Evolutionary conservation across 2,888 invertebrate genomes (phyloP), one percentile per base, ranked within the genome.

Genomic region (Sminthurides aquaticus): DNA sequence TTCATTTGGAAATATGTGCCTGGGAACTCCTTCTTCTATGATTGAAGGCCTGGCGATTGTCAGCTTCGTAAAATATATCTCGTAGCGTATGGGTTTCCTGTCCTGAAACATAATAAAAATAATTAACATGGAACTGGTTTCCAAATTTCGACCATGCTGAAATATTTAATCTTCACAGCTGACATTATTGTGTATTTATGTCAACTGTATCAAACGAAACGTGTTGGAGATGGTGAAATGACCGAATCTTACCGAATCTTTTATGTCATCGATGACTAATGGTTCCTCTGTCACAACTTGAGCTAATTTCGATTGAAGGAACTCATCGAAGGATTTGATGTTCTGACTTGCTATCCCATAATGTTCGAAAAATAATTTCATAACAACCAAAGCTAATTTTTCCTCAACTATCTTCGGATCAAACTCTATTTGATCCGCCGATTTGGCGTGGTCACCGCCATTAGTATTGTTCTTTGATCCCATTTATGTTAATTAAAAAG

Each of bases 291-390:
- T 43, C 18, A 67, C 54, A 48, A 64, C 60, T 48, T 60, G 54
- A 24, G 55, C 28, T 25, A 67, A 20, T 3, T 48, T 20, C 20
- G 18, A 28, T 8, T 20, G 22, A 24, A 67, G 3, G 49, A 67
- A 67, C 26, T 59, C 24, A 22, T 67, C 58, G 55, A 34, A 67
- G 1, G 64, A 65, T 11, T 61, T 29, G 24, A 65, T 61, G 11
- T 57, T 61, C 24, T 65, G 67, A 29, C 49, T 55, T 1, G 60
- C 64, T 18, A 67, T 43, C 1, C 65, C 67, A 55, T 65, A 49
- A 24, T 57, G 25, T 20, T 61, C 49, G 15, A 64, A 59, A 43
- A 60, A 67, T 2, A 49, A 22, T 22, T 52, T 25, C 18, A 67
- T 27, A 1, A 67, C 49, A 25, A 8, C 52, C 57, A 22, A 18